Evolutionary conservation across 1,140 invertebrate species (phyloP).

Genomic region (Lerema accius): DNA sequence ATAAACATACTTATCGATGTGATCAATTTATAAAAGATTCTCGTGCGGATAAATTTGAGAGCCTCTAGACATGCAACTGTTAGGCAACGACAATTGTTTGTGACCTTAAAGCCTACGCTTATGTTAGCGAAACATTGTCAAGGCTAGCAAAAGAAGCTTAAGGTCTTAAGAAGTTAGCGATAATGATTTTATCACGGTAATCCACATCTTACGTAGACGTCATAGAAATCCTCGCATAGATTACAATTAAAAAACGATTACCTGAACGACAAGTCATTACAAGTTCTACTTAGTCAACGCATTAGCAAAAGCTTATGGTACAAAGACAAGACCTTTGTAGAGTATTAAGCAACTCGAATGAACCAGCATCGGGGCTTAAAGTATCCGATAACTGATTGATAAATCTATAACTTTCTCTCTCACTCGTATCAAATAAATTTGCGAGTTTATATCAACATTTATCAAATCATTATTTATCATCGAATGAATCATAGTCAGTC

Average conservation of each 20-base stretch:
- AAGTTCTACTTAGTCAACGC: constrained; percentile 12
- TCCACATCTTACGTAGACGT: neutral
- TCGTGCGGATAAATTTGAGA: constrained; percentile 40
- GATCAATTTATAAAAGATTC: constrained; percentile 9
- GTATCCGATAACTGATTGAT: neutral
- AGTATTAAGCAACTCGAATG: neutral
- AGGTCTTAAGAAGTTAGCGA: constrained; percentile 32
- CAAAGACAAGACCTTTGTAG: neutral
- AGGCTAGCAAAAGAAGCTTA: constrained; percentile 30
- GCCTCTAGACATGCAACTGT: constrained; percentile 38
- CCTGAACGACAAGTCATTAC: constrained; percentile 11
- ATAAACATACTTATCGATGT: no score
- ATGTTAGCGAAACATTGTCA: constrained; percentile 44
- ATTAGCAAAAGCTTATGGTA: neutral
- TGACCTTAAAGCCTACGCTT: constrained; percentile 53
- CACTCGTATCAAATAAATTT: constrained; percentile 2
- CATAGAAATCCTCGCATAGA: constrained; percentile 6
- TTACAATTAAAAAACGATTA: constrained; percentile 31
- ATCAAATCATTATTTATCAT: constrained; percentile 26
- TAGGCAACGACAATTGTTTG: constrained; percentile 49
- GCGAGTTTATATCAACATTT: constrained; percentile 4
- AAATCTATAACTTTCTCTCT: constrained; percentile 11
- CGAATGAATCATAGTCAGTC: constrained; percentile 38
- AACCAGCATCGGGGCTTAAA: neutral
- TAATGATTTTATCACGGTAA: constrained; percentile 8